Evolutionary conservation across 2,888 invertebrate genomes (phyloP), one percentile per base, ranked within the genome.

Genomic region (Petrophora chlorosata): DNA sequence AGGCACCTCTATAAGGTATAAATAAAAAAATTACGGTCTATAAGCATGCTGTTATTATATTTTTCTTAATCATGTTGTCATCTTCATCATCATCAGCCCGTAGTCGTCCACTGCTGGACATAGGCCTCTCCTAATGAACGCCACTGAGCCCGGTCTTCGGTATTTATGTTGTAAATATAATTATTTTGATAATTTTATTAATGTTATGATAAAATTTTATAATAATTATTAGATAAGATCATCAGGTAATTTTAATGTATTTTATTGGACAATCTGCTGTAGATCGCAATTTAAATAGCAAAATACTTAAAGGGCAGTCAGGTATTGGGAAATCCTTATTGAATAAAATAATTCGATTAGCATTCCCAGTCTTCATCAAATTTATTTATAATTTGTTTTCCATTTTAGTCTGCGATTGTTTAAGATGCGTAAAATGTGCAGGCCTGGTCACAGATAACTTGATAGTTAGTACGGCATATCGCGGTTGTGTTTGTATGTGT

Each of bases 341-440:
- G 45, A 65, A 64, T 65, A 61, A 63, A 59, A 67, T 63, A 62
- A 65, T 67, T 61, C 61, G 56, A 56, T 66, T 62, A 59, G 38
- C 49, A 64, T 67, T 65, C 33, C 34, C 8, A 56, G 59, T 56
- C 53, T 56, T 39, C 52, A 48, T 62, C 53, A 55, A 63, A 65
- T 62, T 65, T 63, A 54, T 61, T 56, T 47, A 52, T 65, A 62
- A 71, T 70, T 72, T 47, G 54, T 57, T 65, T 73, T 67, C 56
- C 63, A 75, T 75, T n/a, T n/a, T 65, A 66, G 57, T 56, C 56
- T 55, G 46, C 60, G 60, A 67, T 70, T 68, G 66, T 71, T 65
- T 13, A 40, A 59, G 54, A 57, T 50, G 61, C 53, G 51, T 63
- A 61, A 53, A 51, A 47, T 49, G 22, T 39, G 41, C 52, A 58